Evolutionary conservation across 2,888 invertebrate genomes (phyloP).

Genomic region (Tipula confusa): DNA sequence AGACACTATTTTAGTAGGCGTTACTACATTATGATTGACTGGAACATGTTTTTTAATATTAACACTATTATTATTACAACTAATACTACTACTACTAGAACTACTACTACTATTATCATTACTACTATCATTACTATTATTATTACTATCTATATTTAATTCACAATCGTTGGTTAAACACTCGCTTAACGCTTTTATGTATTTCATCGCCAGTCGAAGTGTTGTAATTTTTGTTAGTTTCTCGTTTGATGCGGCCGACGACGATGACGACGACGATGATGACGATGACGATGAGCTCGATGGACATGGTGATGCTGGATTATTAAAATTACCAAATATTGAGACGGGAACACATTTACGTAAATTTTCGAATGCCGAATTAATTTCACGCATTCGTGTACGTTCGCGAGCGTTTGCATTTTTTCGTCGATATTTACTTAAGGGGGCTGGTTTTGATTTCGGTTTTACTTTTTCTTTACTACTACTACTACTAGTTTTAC

Average conservation of each 20-base stretch:
- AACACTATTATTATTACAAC: background rate
- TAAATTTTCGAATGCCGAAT: slow-evolving; percentile 79
- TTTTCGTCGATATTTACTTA: slow-evolving; percentile 85
- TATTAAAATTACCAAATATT: slow-evolving; percentile 42
- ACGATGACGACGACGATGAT: slow-evolving; percentile 26
- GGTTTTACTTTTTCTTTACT: slow-evolving; percentile 44
- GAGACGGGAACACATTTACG: slow-evolving; percentile 67
- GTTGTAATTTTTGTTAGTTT: slow-evolving; percentile 89
- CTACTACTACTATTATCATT: background rate
- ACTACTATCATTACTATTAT: slow-evolving; percentile 31
- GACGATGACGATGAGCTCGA: slow-evolving; percentile 46
- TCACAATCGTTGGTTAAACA: slow-evolving; percentile 50
- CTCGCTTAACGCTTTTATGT: slow-evolving; percentile 71
- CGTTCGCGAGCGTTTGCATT: slow-evolving; percentile 87
- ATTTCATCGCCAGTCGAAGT: slow-evolving; percentile 78
- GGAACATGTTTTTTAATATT: background rate
- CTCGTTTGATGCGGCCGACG: slow-evolving; percentile 57
- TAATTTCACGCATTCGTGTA: slow-evolving; percentile 84
- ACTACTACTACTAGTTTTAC: slow-evolving; percentile 39
- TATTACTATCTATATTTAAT: slow-evolving; percentile 29
- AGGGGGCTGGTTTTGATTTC: slow-evolving; percentile 64
- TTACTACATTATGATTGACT: background rate
- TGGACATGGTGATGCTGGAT: slow-evolving; percentile 35
- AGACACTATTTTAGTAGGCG: background rate
- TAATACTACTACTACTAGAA: slow-evolving; percentile 7